Evolutionary conservation across 2,888 invertebrate species (phyloP), one percentile per base, ranked within the genome.

Genomic region (Ernsta delagoae): DNA sequence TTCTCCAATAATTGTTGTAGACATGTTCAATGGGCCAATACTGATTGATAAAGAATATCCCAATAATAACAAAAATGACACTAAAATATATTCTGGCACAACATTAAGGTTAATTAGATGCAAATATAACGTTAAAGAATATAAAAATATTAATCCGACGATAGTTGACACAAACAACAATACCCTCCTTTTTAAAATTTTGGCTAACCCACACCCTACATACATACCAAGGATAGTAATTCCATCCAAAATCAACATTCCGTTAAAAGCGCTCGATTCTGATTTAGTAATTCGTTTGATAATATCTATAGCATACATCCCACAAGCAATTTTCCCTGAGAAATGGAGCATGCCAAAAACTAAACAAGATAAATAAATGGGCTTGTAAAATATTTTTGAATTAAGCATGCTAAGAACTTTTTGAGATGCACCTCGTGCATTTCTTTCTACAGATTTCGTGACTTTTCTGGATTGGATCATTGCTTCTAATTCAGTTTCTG

Each of bases 21-120:
- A 75, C 54, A 83, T 69, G 36, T 80, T 81, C 80, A 83, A 78
- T 0, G 82, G 83, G 0, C 82, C 82, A 72, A 80, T 79, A 68
- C 83, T 82, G 5, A 84, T 76, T 0, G 76, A 74, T 70, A 83
- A 74, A 0, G 82, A 82, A 74, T 83, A 86, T 3, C 77, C 76
- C 11, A 79, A 79, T 39, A 88, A 70, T 11, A 88, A 72, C 0
- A 75, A 69, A 45, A 88, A 77, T 7, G 85, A 82, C 7, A 81
- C 24, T 34, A 75, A 72, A 31, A 72, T 77, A 62, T 79, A 78
- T 70, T 76, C 78, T 6, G 16, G 6, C n/a, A 78, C 34, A 1
- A 75, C 11, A 0, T 60, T 53, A 9, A 71, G 34, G 24, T 73
- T 70, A 1, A 75, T 62, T n/a, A 77, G 56, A 70, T 75, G 79